Conservation (phyloP, 2,888 invertebrate genomes). For the Camptogramma bilineatum region DNA sequence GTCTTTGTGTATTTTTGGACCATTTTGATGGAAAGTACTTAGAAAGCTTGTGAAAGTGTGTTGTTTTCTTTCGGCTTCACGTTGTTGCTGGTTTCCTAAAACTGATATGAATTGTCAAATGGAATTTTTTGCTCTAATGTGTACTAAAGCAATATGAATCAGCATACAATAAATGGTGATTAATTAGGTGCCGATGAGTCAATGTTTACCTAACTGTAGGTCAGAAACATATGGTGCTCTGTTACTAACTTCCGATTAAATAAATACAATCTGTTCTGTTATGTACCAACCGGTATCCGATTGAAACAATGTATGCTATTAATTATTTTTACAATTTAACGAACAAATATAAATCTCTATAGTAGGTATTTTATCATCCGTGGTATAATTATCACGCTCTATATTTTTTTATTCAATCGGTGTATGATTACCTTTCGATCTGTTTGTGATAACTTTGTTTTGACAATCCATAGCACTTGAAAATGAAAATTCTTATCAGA, state of each 20-base stretch:
- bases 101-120: too few relatives aligned
- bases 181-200: not conserved
- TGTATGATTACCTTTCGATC: too few relatives aligned
- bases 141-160: too few relatives aligned
- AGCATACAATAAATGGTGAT: not conserved
- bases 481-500: too few relatives aligned
- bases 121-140: too few relatives aligned
- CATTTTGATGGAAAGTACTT: too few relatives aligned
- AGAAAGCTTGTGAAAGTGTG: too few relatives aligned
- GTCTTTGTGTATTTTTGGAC: too few relatives aligned
- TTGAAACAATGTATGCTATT: slow-evolving; percentile 7
- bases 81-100: too few relatives aligned
- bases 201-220: slow-evolving; percentile 22
- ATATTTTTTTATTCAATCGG: not conserved
- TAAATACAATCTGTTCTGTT: slow-evolving; percentile 20
- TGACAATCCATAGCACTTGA: too few relatives aligned
- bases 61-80: too few relatives aligned
- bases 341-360: not conserved
- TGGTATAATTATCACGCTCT: not conserved
- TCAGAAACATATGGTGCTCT: slow-evolving; percentile 30
- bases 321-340: not conserved
- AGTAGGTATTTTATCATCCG: not conserved
- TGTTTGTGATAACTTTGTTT: too few relatives aligned
- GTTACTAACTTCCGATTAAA: slow-evolving; percentile 3
- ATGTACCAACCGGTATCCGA: not conserved